Evolutionary conservation across 2,888 invertebrate genomes (phyloP), one percentile per base, ranked within the genome.

Genomic region (Thymelicus lineola): DNA sequence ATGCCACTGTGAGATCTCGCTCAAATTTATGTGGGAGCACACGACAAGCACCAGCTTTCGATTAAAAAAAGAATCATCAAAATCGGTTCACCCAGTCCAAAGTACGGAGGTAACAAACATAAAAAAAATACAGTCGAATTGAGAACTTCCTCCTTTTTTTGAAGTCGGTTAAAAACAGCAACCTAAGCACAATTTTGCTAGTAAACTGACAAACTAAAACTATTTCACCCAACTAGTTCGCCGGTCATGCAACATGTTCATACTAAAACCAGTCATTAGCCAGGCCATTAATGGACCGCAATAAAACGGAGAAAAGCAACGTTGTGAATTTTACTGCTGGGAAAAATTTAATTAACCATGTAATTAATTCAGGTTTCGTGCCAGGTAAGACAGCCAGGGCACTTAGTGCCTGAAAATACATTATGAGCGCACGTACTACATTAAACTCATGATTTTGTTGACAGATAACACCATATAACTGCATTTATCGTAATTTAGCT

Each of bases 351-450:
- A 84, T 84, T 82, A 82, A 80, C 76, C 78, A 73, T 74, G 74
- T 83, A 82, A 85, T 85, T 83, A 82, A 85, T 84, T 83, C 81
- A 80, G 77, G 81, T 80, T 79, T 79, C 80, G 81, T 80, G 79
- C 73, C 72, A 74, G 74, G 72, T 70, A 73, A 75, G 74, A 76
- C 74, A 75, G 77, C 73, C 68, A 66, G 62, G 69, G 74, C 76
- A 77, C 79, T 81, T 78, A 78, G 75, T 73, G 76, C 72, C 74
- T 72, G 76, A 77, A 79, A 79, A 79, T 74, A 79, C 78, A 79
- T 80, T 77, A 76, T 74, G 73, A 73, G 71, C 50, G 60, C 36
- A 42, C 48, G 10, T 9, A 28, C 20, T 53, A 53, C 66, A 67
- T 67, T 60, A 67, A 66, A 67, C 38, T 59, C 53, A 53, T 1